Evolutionary conservation across 2,113 vertebrate genomes (phyloP).

Genomic region (Butorides virescens): DNA sequence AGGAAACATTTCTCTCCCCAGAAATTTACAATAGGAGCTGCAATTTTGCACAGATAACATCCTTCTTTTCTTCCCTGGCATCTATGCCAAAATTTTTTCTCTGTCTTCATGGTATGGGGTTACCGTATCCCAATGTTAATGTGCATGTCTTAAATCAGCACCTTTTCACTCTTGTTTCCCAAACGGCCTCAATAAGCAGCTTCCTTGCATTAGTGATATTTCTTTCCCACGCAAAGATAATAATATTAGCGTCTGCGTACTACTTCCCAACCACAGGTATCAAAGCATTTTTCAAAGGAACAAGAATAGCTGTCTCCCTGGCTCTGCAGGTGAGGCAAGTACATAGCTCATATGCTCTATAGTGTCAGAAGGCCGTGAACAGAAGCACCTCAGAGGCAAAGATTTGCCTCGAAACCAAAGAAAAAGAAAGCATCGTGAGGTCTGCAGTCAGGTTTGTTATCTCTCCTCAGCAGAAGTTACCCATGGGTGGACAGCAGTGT

Average conservation of each 20-base stretch:
- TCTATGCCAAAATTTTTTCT: background rate
- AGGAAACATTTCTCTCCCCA: slow-evolving; percentile 11
- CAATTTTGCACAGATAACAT: background rate
- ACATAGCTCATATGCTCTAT: background rate
- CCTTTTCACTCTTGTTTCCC: background rate
- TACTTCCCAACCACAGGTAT: background rate
- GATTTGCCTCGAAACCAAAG: background rate
- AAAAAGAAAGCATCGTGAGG: background rate
- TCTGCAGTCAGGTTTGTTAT: background rate
- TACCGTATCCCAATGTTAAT: background rate
- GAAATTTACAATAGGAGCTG: background rate
- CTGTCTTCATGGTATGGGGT: background rate
- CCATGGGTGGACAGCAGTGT: fast-evolving
- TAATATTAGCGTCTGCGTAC: background rate
- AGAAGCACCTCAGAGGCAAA: background rate
- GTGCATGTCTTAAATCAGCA: background rate
- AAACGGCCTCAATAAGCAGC: background rate
- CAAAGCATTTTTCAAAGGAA: background rate
- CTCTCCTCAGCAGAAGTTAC: background rate
- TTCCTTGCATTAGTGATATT: background rate
- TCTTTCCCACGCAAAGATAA: background rate
- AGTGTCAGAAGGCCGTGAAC: background rate
- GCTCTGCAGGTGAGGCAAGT: background rate
- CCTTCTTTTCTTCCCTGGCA: background rate
- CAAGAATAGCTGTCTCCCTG: background rate